These are phyloP conservation scores for Phylloscopus trochiloides DNA, from an alignment of 2,113 vertebrate species.

Conservation along the genomic window DNA sequence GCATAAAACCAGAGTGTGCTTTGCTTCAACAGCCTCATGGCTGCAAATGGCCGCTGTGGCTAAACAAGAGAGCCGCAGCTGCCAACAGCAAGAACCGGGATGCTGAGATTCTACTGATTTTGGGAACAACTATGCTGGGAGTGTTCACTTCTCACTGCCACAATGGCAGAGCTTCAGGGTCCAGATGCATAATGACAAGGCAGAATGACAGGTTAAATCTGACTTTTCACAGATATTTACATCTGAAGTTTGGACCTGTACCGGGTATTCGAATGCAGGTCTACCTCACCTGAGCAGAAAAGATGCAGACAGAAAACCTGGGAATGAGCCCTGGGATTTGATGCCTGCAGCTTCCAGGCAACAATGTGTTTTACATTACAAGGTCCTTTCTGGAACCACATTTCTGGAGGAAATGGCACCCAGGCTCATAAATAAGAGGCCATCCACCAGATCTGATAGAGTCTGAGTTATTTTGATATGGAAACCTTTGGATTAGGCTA, in stretches of 20 bases:
- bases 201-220: neutral
- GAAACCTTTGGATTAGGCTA: neutral
- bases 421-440: neutral
- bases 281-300: neutral
- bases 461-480: neutral
- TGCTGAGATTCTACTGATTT: neutral
- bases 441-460: neutral
- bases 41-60: neutral
- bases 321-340: neutral
- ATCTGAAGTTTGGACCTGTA: neutral
- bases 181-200: neutral
- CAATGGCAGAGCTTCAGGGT: neutral
- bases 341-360: neutral
- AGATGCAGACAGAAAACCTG: neutral
- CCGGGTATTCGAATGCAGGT: fast-evolving
- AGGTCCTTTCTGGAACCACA: neutral
- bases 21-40: neutral
- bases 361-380: neutral
- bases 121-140: neutral
- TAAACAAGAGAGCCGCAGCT: neutral
- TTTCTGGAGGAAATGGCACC: neutral
- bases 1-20: neutral
- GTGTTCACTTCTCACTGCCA: neutral
- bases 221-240: neutral
- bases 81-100: neutral